These are phyloP conservation scores for Pionites leucogaster DNA, from an alignment of 2,113 vertebrate genomes.

Conservation along the genomic window DNA sequence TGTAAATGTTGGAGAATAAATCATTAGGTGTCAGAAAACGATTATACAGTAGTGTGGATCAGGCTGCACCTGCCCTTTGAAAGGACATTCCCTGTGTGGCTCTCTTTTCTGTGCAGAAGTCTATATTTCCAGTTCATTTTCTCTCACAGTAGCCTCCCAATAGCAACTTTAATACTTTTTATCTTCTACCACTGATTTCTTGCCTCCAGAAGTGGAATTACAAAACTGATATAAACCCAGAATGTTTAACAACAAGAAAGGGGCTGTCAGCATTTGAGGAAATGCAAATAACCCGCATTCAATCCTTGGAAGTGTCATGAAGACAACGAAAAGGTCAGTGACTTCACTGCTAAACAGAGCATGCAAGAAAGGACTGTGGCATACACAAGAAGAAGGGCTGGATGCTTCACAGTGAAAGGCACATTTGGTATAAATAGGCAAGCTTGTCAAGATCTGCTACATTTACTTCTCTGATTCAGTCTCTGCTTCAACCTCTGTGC, in stretches of 20 bases:
- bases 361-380: not conserved
- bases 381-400: not conserved
- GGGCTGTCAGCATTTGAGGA: not conserved
- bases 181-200: not conserved
- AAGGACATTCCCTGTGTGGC: not conserved
- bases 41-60: not conserved
- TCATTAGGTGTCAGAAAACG: not conserved
- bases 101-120: not conserved
- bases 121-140: not conserved
- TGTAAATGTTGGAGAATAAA: not conserved
- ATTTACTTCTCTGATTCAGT: not conserved
- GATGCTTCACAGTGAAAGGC: not conserved
- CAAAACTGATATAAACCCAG: not conserved
- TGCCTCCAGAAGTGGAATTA: not conserved
- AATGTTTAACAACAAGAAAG: not conserved
- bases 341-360: slow-evolving; percentile 48
- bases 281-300: not conserved
- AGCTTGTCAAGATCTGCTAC: not conserved
- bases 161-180: not conserved
- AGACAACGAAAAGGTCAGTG: slow-evolving; percentile 25
- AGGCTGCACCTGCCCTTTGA: not conserved
- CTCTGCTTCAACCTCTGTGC: not conserved
- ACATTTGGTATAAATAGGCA: not conserved
- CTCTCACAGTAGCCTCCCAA: not conserved
- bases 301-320: not conserved